Percentiles rank a stretch among this genome's conserved stretches.
Evolutionary conservation across 2,113 vertebrate species (phyloP).

Genomic region (Haliaeetus leucogaster): DNA sequence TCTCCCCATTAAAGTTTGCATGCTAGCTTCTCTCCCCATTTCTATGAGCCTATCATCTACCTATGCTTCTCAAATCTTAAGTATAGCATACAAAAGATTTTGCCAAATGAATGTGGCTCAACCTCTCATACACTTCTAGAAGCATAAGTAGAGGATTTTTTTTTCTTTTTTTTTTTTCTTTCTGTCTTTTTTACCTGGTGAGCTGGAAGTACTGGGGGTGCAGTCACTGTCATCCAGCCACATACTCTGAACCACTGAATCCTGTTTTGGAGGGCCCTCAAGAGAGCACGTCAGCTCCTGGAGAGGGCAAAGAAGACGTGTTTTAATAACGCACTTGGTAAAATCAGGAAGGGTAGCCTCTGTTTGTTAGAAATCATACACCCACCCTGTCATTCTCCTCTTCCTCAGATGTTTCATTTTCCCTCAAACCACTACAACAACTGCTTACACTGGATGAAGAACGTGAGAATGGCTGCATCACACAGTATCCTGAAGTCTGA

Average conservation of each 20-base stretch:
- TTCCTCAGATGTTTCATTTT: constrained; percentile 55
- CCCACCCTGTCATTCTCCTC: constrained; percentile 63
- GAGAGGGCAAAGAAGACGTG: constrained; percentile 13
- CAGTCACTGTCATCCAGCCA: constrained; percentile 62
- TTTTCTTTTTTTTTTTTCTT: background rate
- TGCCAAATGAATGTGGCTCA: background rate
- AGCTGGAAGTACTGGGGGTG: constrained; percentile 61
- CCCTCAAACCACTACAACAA: constrained; percentile 64
- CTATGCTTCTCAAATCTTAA: background rate
- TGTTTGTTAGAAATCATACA: background rate
- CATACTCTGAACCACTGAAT: constrained; percentile 40
- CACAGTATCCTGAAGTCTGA: constrained; percentile 57
- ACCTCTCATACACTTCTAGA: background rate
- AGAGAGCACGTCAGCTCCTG: constrained; percentile 61
- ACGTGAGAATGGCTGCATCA: constrained; percentile 55
- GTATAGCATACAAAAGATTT: background rate
- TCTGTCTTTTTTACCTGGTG: constrained; percentile 51
- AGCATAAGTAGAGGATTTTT: background rate
- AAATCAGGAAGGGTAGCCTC: background rate
- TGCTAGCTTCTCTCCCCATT: background rate
- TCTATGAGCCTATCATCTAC: background rate
- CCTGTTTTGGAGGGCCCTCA: constrained; percentile 51
- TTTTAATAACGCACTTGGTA: constrained; percentile 32
- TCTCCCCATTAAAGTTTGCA: background rate
- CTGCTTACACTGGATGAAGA: constrained; percentile 65